Evolutionary conservation across 2,113 vertebrate species (phyloP).

Genomic region (Tragelaphus buxtoni): DNA sequence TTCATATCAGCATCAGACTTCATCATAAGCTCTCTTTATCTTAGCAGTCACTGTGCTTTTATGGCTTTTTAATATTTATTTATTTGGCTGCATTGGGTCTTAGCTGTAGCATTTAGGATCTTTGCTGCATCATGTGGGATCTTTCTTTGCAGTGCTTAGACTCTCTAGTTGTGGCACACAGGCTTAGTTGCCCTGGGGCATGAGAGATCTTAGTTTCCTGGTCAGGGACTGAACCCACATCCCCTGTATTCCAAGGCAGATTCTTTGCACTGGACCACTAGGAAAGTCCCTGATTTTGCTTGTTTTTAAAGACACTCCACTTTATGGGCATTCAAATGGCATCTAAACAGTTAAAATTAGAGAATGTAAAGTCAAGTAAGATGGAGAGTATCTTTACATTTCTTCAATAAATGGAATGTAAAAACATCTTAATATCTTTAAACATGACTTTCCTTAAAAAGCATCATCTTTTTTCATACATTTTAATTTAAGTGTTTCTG

Average conservation of each 20-base stretch:
- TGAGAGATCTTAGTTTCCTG: not conserved
- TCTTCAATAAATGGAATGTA: not conserved
- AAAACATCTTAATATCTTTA: not conserved
- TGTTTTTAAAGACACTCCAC: not conserved
- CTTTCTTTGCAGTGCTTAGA: not conserved
- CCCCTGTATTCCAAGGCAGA: not conserved
- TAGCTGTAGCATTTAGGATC: not conserved
- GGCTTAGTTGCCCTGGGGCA: not conserved
- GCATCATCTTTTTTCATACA: not conserved
- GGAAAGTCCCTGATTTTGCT: not conserved
- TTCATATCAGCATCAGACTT: not conserved
- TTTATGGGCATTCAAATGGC: not conserved
- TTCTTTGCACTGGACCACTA: not conserved
- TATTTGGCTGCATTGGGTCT: not conserved
- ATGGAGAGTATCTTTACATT: not conserved
- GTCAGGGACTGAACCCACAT: not conserved
- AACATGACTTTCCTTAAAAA: not conserved
- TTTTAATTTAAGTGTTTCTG: slow-evolving; percentile 15
- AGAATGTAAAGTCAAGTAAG: not conserved
- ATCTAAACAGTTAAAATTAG: not conserved
- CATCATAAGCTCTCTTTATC: not conserved
- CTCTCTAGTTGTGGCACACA: not conserved
- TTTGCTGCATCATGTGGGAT: not conserved
- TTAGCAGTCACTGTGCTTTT: not conserved
- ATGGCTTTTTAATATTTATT: not conserved